Evolutionary conservation across 2,888 invertebrate species (phyloP).

Genomic region (Teleiodes luculella): DNA sequence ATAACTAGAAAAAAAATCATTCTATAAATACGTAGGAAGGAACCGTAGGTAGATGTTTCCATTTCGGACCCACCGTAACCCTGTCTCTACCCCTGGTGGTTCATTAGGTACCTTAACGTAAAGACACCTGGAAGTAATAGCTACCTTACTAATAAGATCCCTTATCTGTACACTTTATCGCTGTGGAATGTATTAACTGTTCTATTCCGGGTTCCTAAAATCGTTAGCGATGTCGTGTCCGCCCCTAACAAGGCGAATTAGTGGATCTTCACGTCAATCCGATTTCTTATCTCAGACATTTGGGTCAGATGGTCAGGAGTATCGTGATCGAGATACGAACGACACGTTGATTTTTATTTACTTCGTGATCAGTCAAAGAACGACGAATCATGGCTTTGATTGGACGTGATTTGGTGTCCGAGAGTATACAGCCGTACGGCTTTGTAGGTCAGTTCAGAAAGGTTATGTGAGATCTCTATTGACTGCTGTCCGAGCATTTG

Average conservation of each 20-base stretch:
- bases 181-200: no score
- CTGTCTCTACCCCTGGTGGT: no score
- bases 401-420: conserved; percentile 17
- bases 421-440: neutral
- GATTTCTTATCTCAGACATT: conserved; percentile 63
- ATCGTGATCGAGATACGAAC: conserved; percentile 59
- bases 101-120: no score
- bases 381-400: conserved; percentile 55
- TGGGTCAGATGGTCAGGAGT: conserved; percentile 66
- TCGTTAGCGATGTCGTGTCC: neutral
- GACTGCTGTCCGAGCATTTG: conserved; percentile 2
- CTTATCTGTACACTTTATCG: no score
- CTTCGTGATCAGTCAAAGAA: conserved; percentile 61
- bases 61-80: no score
- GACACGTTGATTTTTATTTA: conserved; percentile 58
- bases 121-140: no score
- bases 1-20: no score
- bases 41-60: no score
- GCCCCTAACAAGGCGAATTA: conserved; percentile 32
- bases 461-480: conserved; percentile 9
- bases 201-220: no score
- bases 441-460: conserved; percentile 17
- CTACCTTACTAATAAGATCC: no score
- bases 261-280: conserved; percentile 65
- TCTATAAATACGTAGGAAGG: no score